Percentiles rank a stretch among this genome's conserved stretches.
Evolutionary conservation across 1,140 invertebrate genomes (phyloP).

Genomic region (Sipha flava): DNA sequence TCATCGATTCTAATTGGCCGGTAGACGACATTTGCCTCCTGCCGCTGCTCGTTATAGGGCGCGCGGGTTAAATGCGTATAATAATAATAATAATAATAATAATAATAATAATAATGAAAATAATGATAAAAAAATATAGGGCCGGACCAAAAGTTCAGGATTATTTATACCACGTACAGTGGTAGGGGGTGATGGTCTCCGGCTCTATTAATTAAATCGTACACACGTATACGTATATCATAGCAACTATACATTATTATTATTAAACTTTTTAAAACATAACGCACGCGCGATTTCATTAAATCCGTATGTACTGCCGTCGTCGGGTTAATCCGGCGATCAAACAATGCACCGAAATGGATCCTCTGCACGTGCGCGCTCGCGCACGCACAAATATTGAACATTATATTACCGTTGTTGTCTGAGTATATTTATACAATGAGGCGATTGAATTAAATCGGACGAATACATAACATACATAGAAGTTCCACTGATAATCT

Average conservation of each 20-base stretch:
- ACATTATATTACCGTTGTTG: not conserved
- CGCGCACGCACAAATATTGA: not conserved
- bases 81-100: no score
- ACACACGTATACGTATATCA: no score
- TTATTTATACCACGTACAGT: not conserved
- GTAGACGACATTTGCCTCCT: not conserved
- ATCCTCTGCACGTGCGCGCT: not conserved
- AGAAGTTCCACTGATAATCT: no score
- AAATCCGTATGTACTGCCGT: not conserved
- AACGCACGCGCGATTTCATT: slow-evolving; percentile 25
- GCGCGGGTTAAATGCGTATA: no score
- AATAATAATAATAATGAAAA: not conserved
- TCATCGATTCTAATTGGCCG: slow-evolving; percentile 20
- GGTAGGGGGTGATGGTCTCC: no score
- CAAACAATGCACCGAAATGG: not conserved
- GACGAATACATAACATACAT: no score
- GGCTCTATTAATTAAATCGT: not conserved
- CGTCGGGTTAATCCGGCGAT: not conserved
- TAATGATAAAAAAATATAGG: not conserved
- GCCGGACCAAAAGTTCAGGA: not conserved
- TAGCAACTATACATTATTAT: not conserved
- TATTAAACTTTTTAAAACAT: slow-evolving; percentile 21
- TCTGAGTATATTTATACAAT: not conserved
- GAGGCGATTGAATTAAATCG: not conserved
- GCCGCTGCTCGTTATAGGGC: no score